These are phyloP conservation scores for Artibeus jamaicensis DNA, from an alignment of 2,797 vertebrate species.

Conservation along the genomic window DNA sequence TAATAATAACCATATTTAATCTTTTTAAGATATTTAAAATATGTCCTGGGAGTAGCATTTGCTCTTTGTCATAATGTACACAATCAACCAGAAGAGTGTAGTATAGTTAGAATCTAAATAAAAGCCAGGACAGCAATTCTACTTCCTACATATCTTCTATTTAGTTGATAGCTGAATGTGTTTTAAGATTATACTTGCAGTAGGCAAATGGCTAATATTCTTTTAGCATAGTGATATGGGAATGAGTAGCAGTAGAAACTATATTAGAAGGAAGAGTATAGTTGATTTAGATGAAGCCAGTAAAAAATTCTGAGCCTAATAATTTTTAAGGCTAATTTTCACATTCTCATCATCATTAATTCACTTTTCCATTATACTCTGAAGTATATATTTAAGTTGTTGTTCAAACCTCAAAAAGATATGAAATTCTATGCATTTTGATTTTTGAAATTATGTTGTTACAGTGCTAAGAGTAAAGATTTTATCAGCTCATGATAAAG, in stretches of 20 bases:
- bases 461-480: conserved; percentile 95
- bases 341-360: background rate
- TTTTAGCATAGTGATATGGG: background rate
- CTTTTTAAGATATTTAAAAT: background rate
- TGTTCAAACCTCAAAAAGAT: background rate
- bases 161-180: conserved; percentile 36
- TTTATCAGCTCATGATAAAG: conserved; percentile 97
- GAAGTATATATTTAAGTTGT: background rate
- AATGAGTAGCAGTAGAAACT: background rate
- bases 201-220: background rate
- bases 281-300: background rate
- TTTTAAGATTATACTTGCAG: conserved; percentile 14
- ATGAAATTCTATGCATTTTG: conserved; percentile 27
- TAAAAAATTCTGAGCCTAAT: background rate
- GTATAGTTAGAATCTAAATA: conserved; percentile 34
- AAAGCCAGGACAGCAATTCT: conserved; percentile 5
- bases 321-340: conserved; percentile 37
- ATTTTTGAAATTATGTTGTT: conserved; percentile 70
- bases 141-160: background rate
- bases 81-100: background rate
- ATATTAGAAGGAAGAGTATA: background rate
- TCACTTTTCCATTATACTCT: background rate
- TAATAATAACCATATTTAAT: background rate
- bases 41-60: conserved; percentile 5
- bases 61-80: background rate